Percentiles rank a stretch among this genome's conserved stretches.
phyloP scores from a whole-genome alignment of 1,140 invertebrate genomes.

The Drosophila bifasciata region DNA sequence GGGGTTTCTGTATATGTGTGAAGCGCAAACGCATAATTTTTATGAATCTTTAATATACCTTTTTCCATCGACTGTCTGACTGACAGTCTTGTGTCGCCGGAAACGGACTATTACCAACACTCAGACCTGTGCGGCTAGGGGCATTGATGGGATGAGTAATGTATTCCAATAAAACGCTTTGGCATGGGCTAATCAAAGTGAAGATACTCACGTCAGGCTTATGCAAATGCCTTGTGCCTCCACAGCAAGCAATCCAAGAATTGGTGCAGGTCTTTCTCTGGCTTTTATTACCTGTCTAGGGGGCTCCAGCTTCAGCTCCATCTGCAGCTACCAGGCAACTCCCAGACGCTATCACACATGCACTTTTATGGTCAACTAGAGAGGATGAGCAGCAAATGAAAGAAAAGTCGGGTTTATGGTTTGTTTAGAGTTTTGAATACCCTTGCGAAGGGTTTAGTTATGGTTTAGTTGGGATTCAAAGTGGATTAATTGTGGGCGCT shows the following conservation, averaged over 20 bases:
- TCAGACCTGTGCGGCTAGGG: conserved; percentile 9
- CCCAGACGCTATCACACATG: conserved; percentile 13
- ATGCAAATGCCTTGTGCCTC: conserved; percentile 39
- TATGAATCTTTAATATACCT: conserved; percentile 55
- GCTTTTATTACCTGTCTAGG: conserved; percentile 32
- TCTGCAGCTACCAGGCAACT: no score
- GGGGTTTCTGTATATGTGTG: conserved; percentile 50
- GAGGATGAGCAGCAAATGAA: conserved; percentile 15
- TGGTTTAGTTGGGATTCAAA: no score
- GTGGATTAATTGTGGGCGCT: no score
- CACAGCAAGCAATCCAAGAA: conserved; percentile 12
- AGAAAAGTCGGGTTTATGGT: neutral
- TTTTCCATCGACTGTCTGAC: neutral
- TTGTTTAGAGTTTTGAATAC: conserved; percentile 1
- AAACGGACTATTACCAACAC: conserved; percentile 56
- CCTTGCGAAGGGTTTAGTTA: no score
- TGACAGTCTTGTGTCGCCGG: conserved; percentile 26
- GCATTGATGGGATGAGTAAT: conserved; percentile 38
- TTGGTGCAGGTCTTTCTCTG: neutral
- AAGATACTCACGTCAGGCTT: conserved; percentile 25
- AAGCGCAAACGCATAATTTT: conserved; percentile 63
- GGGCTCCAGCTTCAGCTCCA: neutral
- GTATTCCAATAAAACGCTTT: conserved; percentile 19
- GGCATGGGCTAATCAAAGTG: conserved; percentile 48
- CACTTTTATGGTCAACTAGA: conserved; percentile 15